Evolutionary conservation across 2,797 vertebrate genomes (phyloP), one percentile per base, ranked within the genome.

Genomic region (Eupleurogrammus muticus): DNA sequence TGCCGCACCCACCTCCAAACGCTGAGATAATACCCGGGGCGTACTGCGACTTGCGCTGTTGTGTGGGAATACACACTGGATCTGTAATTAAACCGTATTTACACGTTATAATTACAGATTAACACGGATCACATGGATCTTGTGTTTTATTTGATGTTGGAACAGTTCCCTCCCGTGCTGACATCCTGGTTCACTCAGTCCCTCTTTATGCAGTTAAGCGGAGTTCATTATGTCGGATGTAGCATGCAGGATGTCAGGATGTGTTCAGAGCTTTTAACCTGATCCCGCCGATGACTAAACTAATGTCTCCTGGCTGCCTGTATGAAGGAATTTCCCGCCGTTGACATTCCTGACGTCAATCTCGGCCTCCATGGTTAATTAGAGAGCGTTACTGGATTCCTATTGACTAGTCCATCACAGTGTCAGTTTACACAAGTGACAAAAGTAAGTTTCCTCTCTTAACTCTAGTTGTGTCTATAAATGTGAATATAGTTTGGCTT

Each of bases 11-110:
- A 69, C 68, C 69, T 48, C 56, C 67, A 40, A 56, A 63, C 5
- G 0, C 38, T 0, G 3, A 57, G 35, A 53, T 61, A 66, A 82
- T 60, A 63, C 72, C 47, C 9, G 21, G 5, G 23, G 47, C 81
- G 60, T 64, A 61, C 55, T 61, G 52, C 11, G 23, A 20, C 54
- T 51, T 52, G 53, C 66, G 69, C 52, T 49, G 24, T 11, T 70
- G 64, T 76, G 69, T 71, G 67, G 55, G 73, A 62, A 77, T 16
- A 42, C 38, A 42, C 48, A 38, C 44, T 32, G 17, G 35, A 61
- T 72, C 57, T 77, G 38, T 79, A 72, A 87, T 84, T 80, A 74
- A 64, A 64, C 9, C 21, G 53, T 66, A 36, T 86, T 79, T 66
- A 77, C 65, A 50, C 5, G 34, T 58, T 50, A 32, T 49, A 59